These are phyloP conservation scores for Hydrocynus forskahlii DNA, from an alignment of 2,797 vertebrate species.

Conservation along the genomic window DNA sequence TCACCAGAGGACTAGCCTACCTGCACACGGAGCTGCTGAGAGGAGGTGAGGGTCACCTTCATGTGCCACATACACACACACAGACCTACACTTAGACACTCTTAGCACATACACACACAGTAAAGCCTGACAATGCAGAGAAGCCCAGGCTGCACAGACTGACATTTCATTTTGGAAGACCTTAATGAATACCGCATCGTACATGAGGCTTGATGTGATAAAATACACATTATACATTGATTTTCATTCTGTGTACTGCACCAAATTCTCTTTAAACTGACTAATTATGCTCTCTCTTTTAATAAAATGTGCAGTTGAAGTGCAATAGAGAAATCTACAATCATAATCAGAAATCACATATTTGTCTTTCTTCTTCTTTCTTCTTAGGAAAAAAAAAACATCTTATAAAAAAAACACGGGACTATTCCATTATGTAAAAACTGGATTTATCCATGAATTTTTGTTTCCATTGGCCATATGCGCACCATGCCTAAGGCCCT, in stretches of 20 bases:
- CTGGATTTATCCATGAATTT: background rate
- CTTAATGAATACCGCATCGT: background rate
- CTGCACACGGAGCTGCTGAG: slow-evolving; percentile 91
- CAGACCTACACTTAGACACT: background rate
- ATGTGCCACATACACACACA: slow-evolving; percentile 12
- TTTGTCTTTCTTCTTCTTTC: no score
- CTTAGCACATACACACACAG: background rate
- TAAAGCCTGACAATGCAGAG: background rate
- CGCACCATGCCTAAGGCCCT: background rate
- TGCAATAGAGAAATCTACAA: no score
- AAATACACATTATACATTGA: no score
- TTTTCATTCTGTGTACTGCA: no score
- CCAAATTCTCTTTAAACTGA: no score
- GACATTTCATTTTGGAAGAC: background rate
- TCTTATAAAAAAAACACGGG: no score
- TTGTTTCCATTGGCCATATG: background rate
- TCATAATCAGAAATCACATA: no score
- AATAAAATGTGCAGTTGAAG: no score
- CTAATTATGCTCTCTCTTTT: no score
- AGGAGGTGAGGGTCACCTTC: slow-evolving; percentile 81
- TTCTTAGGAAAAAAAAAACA: no score
- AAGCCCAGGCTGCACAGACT: slow-evolving; percentile 13
- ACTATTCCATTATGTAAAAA: no score
- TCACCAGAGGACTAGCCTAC: slow-evolving; percentile 92
- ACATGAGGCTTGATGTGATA: no score